These are phyloP conservation scores for Drosophila suzukii DNA, from an alignment of 1,140 invertebrate species.

Conservation along the genomic window DNA sequence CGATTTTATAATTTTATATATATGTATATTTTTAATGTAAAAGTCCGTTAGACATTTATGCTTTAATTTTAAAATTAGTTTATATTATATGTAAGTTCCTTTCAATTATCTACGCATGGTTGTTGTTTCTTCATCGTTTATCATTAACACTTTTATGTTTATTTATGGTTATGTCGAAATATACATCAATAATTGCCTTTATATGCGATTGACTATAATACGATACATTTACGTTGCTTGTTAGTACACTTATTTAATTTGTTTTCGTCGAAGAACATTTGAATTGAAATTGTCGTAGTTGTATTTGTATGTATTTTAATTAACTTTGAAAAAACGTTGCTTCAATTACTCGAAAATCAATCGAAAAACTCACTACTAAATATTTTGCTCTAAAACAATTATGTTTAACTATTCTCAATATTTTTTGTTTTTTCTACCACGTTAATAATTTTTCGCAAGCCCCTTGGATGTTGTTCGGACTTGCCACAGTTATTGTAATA, in stretches of 20 bases:
- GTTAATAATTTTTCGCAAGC: slow-evolving; percentile 66
- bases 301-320: slow-evolving; percentile 50
- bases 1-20: slow-evolving; percentile 24
- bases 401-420: slow-evolving; percentile 45
- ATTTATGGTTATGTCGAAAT: slow-evolving; percentile 53
- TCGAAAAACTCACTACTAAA: slow-evolving; percentile 77
- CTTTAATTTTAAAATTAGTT: slow-evolving; percentile 34
- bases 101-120: slow-evolving; percentile 77
- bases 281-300: slow-evolving; percentile 59
- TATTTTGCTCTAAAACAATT: slow-evolving; percentile 55
- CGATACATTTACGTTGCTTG: slow-evolving; percentile 51
- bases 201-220: slow-evolving; percentile 60
- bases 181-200: slow-evolving; percentile 73
- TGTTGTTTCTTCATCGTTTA: slow-evolving; percentile 57
- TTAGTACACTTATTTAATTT: slow-evolving; percentile 82
- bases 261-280: slow-evolving; percentile 73
- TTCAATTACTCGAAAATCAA: slow-evolving; percentile 64
- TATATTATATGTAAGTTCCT: slow-evolving; percentile 69
- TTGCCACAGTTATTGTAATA: slow-evolving; percentile 84
- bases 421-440: slow-evolving; percentile 70
- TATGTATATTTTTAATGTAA: slow-evolving; percentile 14
- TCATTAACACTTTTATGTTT: slow-evolving; percentile 42
- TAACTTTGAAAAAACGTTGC: slow-evolving; percentile 67
- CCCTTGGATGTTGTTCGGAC: slow-evolving; percentile 56
- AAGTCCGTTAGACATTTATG: slow-evolving; percentile 51